Percentiles rank a stretch among this genome's conserved stretches.
Evolutionary conservation across 1,140 invertebrate species (phyloP).

Genomic region (Neomicropteryx cornuta): DNA sequence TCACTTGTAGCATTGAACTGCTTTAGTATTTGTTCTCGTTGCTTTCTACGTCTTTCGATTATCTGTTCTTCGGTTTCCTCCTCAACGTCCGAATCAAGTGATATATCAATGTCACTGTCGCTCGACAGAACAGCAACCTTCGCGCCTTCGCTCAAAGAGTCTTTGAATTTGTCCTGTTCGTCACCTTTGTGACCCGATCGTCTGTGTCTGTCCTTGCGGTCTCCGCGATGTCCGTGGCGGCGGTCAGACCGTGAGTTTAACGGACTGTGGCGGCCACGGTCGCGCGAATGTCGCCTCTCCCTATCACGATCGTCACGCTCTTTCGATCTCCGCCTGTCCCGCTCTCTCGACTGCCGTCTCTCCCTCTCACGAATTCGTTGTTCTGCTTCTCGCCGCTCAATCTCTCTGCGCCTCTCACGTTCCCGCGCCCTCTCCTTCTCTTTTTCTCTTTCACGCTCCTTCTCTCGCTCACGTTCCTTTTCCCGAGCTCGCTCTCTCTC

Average conservation of each 20-base stretch:
- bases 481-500: conserved; percentile 19
- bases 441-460: conserved; percentile 21
- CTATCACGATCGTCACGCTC: conserved; percentile 20
- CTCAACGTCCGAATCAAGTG: conserved; percentile 74
- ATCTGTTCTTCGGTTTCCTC: conserved; percentile 92
- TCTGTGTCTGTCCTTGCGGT: conserved; percentile 24
- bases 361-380: conserved; percentile 10
- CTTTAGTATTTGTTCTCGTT: conserved; percentile 80
- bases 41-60: conserved; percentile 80
- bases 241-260: conserved; percentile 15
- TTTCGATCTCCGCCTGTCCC: conserved; percentile 22
- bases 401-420: conserved; percentile 17
- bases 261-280: conserved; percentile 15
- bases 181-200: conserved; percentile 20
- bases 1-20: conserved; percentile 19
- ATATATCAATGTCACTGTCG: conserved; percentile 52
- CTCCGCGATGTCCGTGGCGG: conserved; percentile 14
- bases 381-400: conserved; percentile 17
- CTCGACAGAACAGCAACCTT: conserved; percentile 37
- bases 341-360: conserved; percentile 18
- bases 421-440: conserved; percentile 15
- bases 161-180: conserved; percentile 47
- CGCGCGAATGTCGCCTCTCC: conserved; percentile 15
- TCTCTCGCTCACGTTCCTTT: conserved; percentile 23
- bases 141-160: conserved; percentile 73